Base-by-base conservation (phyloP, 2,888 invertebrate genomes). In the Acheta domesticus region DNA sequence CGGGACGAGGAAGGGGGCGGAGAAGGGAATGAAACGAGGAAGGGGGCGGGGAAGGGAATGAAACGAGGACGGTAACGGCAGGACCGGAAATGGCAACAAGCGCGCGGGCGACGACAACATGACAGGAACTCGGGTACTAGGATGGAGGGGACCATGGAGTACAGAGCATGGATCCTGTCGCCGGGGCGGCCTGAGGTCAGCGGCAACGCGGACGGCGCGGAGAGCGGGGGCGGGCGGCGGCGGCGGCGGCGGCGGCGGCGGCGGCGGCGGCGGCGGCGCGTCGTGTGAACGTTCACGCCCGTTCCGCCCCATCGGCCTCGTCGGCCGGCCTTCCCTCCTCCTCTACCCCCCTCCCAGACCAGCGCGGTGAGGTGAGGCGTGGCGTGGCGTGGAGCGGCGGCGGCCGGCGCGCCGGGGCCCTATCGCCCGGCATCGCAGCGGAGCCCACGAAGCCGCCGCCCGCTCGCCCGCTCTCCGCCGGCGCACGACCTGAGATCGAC, bases 401-500 rank as follows among this genome's bases (percentile, higher is more conserved):
- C 36, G 4, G 36, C 3, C 36, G 36, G 36, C 36, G 36, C 36
- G 36, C 36, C 36, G 36, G 36, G 36, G 36, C 36, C 62, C 62
- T 62, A 62, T 62, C 62, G 62, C 62, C 62, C 14, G 62, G 62
- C 62, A 62, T 62, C 62, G 62, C 62, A 5, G 62, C 62, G 62
- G 62, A 4, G 4, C 62, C n/a, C 62, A n/a, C 36, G 36, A 36
- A 36, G 36, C 36, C 36, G 36, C 36, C 36, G 62, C 62, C 14
- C 62, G 62, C 23, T 14, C 62, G 62, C 62, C 11, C n/a, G 62
- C 62, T 8, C 36, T 36, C 36, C 36, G 62, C 62, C n/a, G 8
- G 62, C 36, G 62, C 62, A 62, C 62, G 62, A 62, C 62, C 62
- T 62, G 62, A 62, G 62, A 62, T 62, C 62, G 62, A 62, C 62